These are phyloP conservation scores for Drosophila prosaltans DNA, from an alignment of 1,140 invertebrate species.

Conservation along the genomic window DNA sequence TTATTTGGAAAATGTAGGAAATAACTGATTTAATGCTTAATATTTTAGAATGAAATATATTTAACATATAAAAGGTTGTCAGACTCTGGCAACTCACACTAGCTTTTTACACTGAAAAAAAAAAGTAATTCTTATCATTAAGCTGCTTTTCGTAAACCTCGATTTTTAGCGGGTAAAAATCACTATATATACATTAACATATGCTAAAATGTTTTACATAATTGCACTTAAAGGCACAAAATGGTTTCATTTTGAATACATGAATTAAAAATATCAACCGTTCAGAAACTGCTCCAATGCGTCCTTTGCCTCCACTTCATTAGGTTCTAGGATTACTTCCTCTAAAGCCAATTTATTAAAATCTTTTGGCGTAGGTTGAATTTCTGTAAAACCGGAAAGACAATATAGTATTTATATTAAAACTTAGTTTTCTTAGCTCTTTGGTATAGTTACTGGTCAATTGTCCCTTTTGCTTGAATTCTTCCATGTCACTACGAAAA, in stretches of 20 bases:
- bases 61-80: conserved; percentile 1
- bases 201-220: conserved; percentile 10
- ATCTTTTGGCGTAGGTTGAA: conserved; percentile 32
- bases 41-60: not conserved
- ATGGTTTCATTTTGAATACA: conserved; percentile 11
- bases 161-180: conserved; percentile 1
- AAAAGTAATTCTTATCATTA: not conserved
- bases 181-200: not conserved
- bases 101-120: not conserved
- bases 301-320: conserved; percentile 82
- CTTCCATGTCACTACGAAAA: conserved; percentile 87
- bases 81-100: not conserved
- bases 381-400: conserved; percentile 40
- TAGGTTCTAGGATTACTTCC: conserved; percentile 84
- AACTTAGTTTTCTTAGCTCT: not conserved
- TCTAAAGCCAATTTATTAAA: conserved; percentile 83
- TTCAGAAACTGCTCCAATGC: conserved; percentile 85
- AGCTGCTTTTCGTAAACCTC: not conserved
- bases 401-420: conserved; percentile 5
- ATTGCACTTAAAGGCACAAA: conserved; percentile 52
- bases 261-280: conserved; percentile 53
- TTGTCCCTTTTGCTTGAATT: conserved; percentile 86
- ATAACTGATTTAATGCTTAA: not conserved
- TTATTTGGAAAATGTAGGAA: not conserved
- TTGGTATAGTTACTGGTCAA: conserved; percentile 84